Evolutionary conservation across 2,113 vertebrate genomes (phyloP), one percentile per base, ranked within the genome.

Genomic region (Illadopsis cleaveri): DNA sequence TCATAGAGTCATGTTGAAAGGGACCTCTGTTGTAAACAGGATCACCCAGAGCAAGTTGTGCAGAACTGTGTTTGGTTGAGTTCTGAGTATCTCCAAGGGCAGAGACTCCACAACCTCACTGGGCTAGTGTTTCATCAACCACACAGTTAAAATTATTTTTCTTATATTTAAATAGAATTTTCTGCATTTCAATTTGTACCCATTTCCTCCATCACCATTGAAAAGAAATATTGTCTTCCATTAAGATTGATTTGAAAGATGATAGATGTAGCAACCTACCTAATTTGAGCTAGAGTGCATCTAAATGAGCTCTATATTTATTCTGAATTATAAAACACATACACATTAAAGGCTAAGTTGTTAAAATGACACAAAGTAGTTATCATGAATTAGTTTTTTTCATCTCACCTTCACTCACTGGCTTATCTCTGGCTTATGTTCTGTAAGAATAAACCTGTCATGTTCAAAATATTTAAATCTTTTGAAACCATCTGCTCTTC

Each of bases 401-500:
- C 64, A 62, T 81, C 70, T 86, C 51, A 62, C 33, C 47, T 86
- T 91, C 56, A 23, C 23, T 73, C 54, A 61, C 25, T 73, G 47
- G 9, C 25, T 91, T 92, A 70, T 81, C 25, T 89, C 82, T 53
- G 27, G 11, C 9, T 87, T 72, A 18, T 40, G 21, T 72, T 95
- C n/a, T 56, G 17, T 80, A 73, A 77, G 68, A 94, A 80, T 78
- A 71, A 91, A 48, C 54, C n/a, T 82, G n/a, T 69, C 33, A 70
- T 69, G 42, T 84, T 54, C 66, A 82, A 4, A 82, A 90, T 69
- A 27, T 82, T 85, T 78, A 58, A 81, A 81, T 82, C 60, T 91
- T 93, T 92, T 85, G 9, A 61, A 96, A 79, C 10, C 2, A 25
- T 80, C 56, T 96, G 23, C 65, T 94, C 25, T 82, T 89, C 73